phyloP scores from a whole-genome alignment of 2,113 vertebrate species.

The Platanista minor region DNA sequence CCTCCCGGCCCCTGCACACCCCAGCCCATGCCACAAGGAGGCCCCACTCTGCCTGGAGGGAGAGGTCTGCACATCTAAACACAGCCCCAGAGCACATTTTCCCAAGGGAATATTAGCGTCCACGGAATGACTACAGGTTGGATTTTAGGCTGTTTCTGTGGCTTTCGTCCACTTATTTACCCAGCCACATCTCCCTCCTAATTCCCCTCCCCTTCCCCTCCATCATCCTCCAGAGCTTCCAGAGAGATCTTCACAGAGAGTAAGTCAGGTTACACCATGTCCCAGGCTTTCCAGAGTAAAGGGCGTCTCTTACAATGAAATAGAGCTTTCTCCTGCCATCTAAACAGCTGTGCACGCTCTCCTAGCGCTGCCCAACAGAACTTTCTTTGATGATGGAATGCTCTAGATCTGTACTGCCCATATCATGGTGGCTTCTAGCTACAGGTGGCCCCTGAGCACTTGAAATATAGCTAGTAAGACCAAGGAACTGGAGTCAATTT shows the following conservation, averaged over 20 bases:
- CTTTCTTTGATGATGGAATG: background rate
- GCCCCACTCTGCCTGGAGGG: rapidly evolving
- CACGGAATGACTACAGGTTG: rapidly evolving
- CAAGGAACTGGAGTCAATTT: background rate
- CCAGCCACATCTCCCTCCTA: background rate
- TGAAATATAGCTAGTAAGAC: background rate
- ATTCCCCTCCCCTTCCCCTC: background rate
- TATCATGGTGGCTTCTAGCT: too few species aligned
- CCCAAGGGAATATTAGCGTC: background rate
- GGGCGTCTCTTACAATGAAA: background rate
- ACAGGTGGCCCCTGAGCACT: too few species aligned
- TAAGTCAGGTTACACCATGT: too few species aligned
- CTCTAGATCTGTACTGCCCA: background rate
- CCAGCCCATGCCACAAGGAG: background rate
- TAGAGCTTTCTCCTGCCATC: background rate
- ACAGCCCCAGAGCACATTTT: too few species aligned
- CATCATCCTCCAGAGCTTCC: too few species aligned
- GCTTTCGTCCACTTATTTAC: too few species aligned
- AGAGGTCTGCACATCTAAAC: background rate
- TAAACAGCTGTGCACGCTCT: rapidly evolving
- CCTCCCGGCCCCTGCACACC: background rate
- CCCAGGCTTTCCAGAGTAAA: background rate
- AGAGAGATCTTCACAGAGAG: background rate
- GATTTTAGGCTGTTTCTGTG: too few species aligned
- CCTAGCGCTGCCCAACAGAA: too few species aligned